Evolutionary conservation across 2,113 vertebrate species (phyloP).

Genomic region (Odontophorus gujanensis): DNA sequence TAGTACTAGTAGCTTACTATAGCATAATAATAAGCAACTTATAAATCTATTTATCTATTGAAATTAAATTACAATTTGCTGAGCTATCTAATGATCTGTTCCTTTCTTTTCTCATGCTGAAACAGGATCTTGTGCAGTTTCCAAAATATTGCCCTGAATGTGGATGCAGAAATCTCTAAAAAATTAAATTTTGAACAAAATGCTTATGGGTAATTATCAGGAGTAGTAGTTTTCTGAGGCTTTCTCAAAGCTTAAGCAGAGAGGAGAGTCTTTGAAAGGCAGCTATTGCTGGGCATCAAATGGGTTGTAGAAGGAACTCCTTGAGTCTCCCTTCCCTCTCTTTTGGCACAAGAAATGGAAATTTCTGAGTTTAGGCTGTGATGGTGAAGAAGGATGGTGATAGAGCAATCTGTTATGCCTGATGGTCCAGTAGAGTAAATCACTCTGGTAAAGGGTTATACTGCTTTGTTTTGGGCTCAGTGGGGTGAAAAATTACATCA

Average conservation of each 20-base stretch:
- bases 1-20: not conserved
- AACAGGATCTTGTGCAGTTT: not conserved
- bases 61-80: not conserved
- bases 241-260: not conserved
- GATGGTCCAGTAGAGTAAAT: not conserved
- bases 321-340: not conserved
- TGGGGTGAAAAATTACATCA: slow-evolving; percentile 2
- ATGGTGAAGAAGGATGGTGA: not conserved
- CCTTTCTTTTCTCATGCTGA: not conserved
- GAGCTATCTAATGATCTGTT: not conserved
- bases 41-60: not conserved
- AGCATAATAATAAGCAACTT: not conserved
- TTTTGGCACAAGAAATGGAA: not conserved
- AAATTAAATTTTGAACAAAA: not conserved
- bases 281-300: not conserved
- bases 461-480: not conserved
- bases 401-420: slow-evolving; percentile 6
- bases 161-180: not conserved
- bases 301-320: not conserved
- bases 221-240: not conserved
- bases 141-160: not conserved
- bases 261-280: not conserved
- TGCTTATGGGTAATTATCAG: not conserved
- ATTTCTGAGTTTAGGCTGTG: not conserved
- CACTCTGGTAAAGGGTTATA: not conserved